Base-by-base conservation (phyloP, 2,797 vertebrate species). In the Salmo trutta region DNA sequence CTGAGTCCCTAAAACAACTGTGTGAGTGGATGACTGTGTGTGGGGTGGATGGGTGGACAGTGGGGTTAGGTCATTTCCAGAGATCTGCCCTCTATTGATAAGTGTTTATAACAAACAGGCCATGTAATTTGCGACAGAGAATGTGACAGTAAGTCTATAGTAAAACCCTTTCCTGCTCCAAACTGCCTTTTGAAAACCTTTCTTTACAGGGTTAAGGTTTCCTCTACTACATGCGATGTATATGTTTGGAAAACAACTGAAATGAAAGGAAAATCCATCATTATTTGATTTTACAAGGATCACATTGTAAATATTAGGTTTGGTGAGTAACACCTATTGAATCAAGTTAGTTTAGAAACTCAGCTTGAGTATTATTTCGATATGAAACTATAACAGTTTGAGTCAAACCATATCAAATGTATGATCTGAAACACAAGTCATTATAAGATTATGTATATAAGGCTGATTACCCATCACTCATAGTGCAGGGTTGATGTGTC, bases 141-240 rank as follows among this genome's bases (percentile, higher is more conserved):
- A 82, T 77, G 77, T 19, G 33, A 70, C 77, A 67, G 62, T 78
- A 83, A 77, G 68, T 56, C 74, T 82, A 76, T 83, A 80, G 75
- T 56, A 82, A 76, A 72, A 56, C 74, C 83, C 79, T 82, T 84
- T 82, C 82, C 83, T 83, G 33, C 54, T 47, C 73, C 66, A 85
- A 73, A 76, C 41, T 75, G 54, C 79, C 33, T 36, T 10, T 15
- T 3, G 31, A 47, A 5, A 70, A 69, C 6, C 4, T 56, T 56
- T 56, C 8, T 47, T 47, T 47, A 47, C 8, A 47, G 41, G 41
- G 41, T 47, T 47, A 47, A 12, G 41, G 41, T 47, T 47, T 47
- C 41, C 41, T 12, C 41, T 47, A 47, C 41, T 47, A 47, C 41
- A 47, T 47, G 41, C 3, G 2, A 47, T 47, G 41, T 47, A 12